phyloP scores from a whole-genome alignment of 2,888 invertebrate species.

The Megamerina dolium region DNA sequence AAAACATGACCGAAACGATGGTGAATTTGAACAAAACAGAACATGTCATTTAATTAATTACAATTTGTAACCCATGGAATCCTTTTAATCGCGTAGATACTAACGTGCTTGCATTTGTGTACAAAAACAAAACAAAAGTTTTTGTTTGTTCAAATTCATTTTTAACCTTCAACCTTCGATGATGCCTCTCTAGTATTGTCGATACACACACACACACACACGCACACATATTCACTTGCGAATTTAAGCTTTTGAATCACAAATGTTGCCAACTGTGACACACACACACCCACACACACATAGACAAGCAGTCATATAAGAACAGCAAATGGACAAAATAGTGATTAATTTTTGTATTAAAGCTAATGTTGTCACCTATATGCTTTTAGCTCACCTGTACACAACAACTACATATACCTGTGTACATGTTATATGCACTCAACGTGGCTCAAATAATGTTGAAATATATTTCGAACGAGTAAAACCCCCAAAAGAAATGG shows the following conservation, averaged over 20 bases:
- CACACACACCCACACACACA: slow-evolving; percentile 12
- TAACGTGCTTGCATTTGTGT: slow-evolving; percentile 2
- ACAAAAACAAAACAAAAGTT: too few species aligned
- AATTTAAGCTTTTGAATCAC: slow-evolving; percentile 36
- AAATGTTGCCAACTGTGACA: too few species aligned
- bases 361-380: slow-evolving; percentile 11
- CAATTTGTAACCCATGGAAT: slow-evolving; percentile 25
- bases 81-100: slow-evolving; percentile 7
- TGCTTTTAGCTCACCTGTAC: slow-evolving; percentile 22
- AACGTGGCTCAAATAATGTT: too few species aligned
- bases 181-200: too few species aligned
- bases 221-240: slow-evolving; percentile 11
- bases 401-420: background rate
- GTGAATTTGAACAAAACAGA: slow-evolving; percentile 2
- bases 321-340: too few species aligned
- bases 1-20: slow-evolving; percentile 6
- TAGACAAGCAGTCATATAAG: too few species aligned
- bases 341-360: slow-evolving; percentile 8
- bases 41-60: slow-evolving; percentile 31
- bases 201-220: slow-evolving; percentile 7
- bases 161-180: too few species aligned
- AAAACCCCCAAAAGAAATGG: too few species aligned
- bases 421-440: too few species aligned
- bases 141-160: too few species aligned
- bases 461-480: too few species aligned